phyloP scores from a whole-genome alignment of 2,888 invertebrate species.

The Drosophila atroscutellata region DNA sequence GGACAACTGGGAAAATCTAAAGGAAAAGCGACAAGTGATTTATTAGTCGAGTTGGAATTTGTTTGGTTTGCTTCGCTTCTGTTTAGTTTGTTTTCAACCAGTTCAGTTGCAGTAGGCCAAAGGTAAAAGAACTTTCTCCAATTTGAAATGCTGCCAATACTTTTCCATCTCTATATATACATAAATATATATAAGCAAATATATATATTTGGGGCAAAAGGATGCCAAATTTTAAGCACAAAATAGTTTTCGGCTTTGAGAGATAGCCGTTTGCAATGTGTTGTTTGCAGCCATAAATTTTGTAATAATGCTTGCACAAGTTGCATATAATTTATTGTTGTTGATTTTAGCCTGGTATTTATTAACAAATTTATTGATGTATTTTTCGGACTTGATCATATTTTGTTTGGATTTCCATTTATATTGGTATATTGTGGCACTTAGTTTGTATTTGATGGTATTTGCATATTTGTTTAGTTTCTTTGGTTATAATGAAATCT shows the following conservation, averaged over 20 bases:
- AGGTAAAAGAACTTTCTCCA: conserved; percentile 74
- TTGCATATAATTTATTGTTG: conserved; percentile 2
- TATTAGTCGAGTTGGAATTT: conserved; percentile 60
- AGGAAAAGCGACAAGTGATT: conserved; percentile 41
- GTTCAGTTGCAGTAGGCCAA: conserved; percentile 66
- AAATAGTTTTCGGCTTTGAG: conserved; percentile 8
- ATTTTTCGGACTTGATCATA: not conserved
- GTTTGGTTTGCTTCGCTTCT: conserved; percentile 42
- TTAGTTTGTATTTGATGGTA: not conserved
- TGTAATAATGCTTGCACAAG: conserved; percentile 11
- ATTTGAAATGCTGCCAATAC: conserved; percentile 74
- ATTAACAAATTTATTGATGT: not conserved
- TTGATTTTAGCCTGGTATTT: not conserved
- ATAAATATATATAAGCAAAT: not conserved
- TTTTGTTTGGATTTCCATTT: not conserved
- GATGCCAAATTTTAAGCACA: conserved; percentile 47
- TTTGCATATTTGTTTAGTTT: not conserved
- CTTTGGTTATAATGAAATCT: no score
- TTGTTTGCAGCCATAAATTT: conserved; percentile 2
- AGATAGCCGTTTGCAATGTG: conserved; percentile 1
- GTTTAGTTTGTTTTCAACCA: conserved; percentile 28
- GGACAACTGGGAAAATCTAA: conserved; percentile 8
- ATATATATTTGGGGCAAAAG: conserved; percentile 21
- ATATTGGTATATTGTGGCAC: not conserved
- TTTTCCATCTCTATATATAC: not conserved